Evolutionary conservation across 1,140 invertebrate genomes (phyloP).

Genomic region (Drosophila nasuta): DNA sequence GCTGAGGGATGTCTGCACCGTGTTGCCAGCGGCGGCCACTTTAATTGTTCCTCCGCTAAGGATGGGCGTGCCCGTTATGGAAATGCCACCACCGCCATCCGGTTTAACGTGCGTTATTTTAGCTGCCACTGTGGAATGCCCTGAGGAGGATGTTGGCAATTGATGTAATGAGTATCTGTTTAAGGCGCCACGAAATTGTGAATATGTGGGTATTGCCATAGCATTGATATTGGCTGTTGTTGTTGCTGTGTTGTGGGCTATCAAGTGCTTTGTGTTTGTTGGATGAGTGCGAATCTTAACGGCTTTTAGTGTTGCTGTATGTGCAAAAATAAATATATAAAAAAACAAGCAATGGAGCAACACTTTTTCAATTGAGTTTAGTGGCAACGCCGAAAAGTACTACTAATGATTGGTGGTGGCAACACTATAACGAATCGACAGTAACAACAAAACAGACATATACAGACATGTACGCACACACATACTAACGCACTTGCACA

Average conservation of each 20-base stretch:
- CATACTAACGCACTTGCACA: constrained; percentile 5
- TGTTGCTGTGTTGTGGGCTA: constrained; percentile 44
- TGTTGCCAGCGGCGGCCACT: constrained; percentile 63
- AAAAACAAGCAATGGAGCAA: constrained; percentile 27
- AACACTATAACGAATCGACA: constrained; percentile 61
- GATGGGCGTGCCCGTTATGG: constrained; percentile 67
- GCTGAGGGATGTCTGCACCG: constrained; percentile 54
- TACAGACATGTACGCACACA: constrained; percentile 36
- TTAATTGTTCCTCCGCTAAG: constrained; percentile 76
- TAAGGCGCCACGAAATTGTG: constrained; percentile 70
- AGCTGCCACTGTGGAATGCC: constrained; percentile 73
- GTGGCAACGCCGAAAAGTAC: constrained; percentile 33
- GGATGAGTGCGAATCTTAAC: constrained; percentile 75
- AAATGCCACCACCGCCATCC: constrained; percentile 66
- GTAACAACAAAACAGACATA: constrained; percentile 70
- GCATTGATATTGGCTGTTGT: constrained; percentile 44
- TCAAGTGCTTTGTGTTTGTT: constrained; percentile 46
- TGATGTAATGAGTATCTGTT: constrained; percentile 74
- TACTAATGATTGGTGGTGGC: constrained; percentile 55
- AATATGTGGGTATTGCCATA: constrained; percentile 59
- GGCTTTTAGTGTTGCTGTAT: constrained; percentile 67
- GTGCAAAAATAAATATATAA: constrained; percentile 31
- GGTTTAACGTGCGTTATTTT: constrained; percentile 81
- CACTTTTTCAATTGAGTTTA: constrained; percentile 11
- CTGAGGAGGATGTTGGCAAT: constrained; percentile 67